Base-by-base conservation (phyloP, 1,140 invertebrate genomes). In the Aplysia californica region DNA sequence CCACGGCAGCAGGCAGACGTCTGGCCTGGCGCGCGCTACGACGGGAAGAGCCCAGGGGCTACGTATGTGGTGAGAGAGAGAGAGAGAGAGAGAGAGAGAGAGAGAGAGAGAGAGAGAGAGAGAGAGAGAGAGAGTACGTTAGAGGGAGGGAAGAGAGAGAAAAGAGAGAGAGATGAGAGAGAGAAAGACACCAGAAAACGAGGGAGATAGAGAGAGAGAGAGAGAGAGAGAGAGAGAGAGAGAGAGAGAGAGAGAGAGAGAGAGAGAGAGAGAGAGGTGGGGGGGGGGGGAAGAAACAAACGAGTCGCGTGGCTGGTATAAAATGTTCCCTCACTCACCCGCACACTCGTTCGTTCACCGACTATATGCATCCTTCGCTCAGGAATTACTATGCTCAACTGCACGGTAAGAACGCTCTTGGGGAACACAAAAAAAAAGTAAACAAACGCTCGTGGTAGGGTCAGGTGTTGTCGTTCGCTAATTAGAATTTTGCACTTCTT, bases 41-140 rank as follows among this genome's bases (percentile, higher is more conserved):
- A n/a, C n/a, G 10, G 36, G 10, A 36, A 5, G 36, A 23, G n/a
- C 4, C 15, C 5, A 6, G 3, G 35, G 31, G 23, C 3, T 15
- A 26, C 1, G 66, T 2, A 41, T 5, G 35, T 5, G 39, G 66
- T 20, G 35, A 41, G 38, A 41, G 66, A 68, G 38, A 6, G 66
- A 68, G 66, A 41, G 38, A 41, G 35, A 38, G 66, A 41, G 38
- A 68, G 66, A 41, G 6, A 23, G 66, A 36, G 66, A 20, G 38
- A 68, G 66, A 38, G 66, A n/a, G 44, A 50, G 44, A n/a, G 33
- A 33, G 64, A 35, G 64, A 33, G 64, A 3, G 26, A 21, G 35
- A 41, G 66, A 68, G 26, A 68, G 35, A 66, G 64, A 33, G 64
- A 36, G 5, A 31, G 35, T 6, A 35, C 21, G 26, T 5, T 6